Evolutionary conservation across 37 sponge, comb jelly and placozoan species (phyloP), one percentile per base, ranked within the genome.

Genomic region (Eunapius fragilis): DNA sequence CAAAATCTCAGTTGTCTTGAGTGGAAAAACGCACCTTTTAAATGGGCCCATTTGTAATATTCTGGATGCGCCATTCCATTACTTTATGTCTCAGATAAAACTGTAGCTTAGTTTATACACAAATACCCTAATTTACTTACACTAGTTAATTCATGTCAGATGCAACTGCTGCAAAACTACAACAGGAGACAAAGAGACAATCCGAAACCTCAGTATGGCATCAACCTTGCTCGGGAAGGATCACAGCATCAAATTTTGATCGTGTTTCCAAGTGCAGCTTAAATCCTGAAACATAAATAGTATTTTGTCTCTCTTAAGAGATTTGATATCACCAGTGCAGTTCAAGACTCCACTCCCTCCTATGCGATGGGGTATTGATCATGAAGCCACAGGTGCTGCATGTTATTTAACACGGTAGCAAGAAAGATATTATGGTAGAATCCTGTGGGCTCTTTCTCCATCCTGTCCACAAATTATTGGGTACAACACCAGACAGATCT

Each of bases 401-500:
- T 13, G 23, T 23, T 80, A 69, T 37, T 34, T 11, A 81, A 47
- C 32, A 22, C 33, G 22, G 10, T 27, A 47, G 49, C 45, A 27
- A 37, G n/a, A 41, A 4, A 48, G 74, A 34, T 32, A 31, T 83
- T 22, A 5, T 5, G 26, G 31, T 67, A 31, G 13, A 19, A 25
- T 27, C 68, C 23, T 36, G 72, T 41, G 86, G 86, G 27, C 47
- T 86, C 11, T 32, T 69, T 38, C 24, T 86, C 37, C 70, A 77
- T 70, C 37, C n/a, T 17, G 13, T 22, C 24, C 49, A 70, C 32
- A 24, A 72, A 11, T 85, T 69, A 48, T 78, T 85, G 23, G 78
- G 86, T 37, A 72, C 86, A 28, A 70, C 86, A 36, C 72, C 86
- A 13, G 86, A 86, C 50, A 31, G 78, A 85, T 38, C 67, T n/a